Evolutionary conservation across 2,797 vertebrate species (phyloP).

Genomic region (Chanos chanos): DNA sequence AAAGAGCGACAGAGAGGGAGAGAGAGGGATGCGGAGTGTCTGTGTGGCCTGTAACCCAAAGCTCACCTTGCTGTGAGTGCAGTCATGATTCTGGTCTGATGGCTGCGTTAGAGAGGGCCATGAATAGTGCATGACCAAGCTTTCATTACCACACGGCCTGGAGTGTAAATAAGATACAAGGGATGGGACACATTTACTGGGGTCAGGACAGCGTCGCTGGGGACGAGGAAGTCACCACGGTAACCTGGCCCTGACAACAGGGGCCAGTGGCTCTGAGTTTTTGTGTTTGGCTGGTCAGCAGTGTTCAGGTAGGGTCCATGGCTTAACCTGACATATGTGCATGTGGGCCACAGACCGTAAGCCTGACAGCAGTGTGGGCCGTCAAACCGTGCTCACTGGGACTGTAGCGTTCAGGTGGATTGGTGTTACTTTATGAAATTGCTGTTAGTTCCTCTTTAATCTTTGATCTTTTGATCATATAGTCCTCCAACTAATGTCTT

Average conservation of each 20-base stretch:
- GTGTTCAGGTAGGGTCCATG: slow-evolving; percentile 64
- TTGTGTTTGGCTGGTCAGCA: slow-evolving; percentile 48
- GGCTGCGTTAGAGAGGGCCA: slow-evolving; percentile 53
- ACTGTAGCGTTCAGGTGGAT: too few relatives aligned
- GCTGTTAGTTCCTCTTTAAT: too few relatives aligned
- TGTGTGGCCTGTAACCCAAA: slow-evolving; percentile 75
- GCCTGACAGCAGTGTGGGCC: too few relatives aligned
- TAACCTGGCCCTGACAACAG: slow-evolving; percentile 71
- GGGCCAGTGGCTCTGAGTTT: slow-evolving; percentile 70
- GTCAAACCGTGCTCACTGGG: too few relatives aligned
- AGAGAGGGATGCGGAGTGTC: slow-evolving; percentile 31
- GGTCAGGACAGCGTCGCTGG: slow-evolving; percentile 68
- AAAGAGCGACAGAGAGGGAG: too few relatives aligned
- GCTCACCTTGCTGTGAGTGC: slow-evolving; percentile 20
- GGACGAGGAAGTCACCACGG: slow-evolving; percentile 44
- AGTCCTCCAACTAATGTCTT: too few relatives aligned
- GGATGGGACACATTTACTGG: slow-evolving; percentile 70
- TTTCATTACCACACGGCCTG: slow-evolving; percentile 67
- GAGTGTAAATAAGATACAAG: slow-evolving; percentile 72
- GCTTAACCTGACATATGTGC: too few relatives aligned
- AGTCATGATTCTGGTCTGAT: slow-evolving; percentile 19
- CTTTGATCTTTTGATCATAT: too few relatives aligned
- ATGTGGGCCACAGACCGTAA: too few relatives aligned
- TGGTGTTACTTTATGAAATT: too few relatives aligned
- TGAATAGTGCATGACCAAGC: slow-evolving; percentile 75